A percentile compares a stretch with the other conserved stretches of the same genome.
phyloP scores from a whole-genome alignment of 2,888 invertebrate genomes.

The Globia sparganii region DNA sequence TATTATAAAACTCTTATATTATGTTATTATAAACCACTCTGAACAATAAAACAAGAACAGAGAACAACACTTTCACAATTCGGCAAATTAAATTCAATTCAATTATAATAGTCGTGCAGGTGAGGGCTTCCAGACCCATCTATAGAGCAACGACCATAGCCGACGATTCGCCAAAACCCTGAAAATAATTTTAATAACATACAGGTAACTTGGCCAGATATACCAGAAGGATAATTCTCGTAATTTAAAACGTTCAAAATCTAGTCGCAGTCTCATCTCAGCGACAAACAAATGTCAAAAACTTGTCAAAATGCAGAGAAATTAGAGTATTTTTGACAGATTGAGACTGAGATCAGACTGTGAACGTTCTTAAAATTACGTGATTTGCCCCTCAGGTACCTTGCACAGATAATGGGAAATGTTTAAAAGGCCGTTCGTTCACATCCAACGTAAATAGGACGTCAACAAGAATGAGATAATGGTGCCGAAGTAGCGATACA shows the following conservation, averaged over 20 bases:
- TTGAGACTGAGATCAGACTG: too few relatives aligned
- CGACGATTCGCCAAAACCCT: constrained; percentile 39
- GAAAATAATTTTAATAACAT: constrained; percentile 9
- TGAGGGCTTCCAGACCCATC: rapidly evolving
- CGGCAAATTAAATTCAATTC: background rate
- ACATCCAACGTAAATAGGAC: background rate
- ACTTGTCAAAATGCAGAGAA: too few relatives aligned
- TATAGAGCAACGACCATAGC: constrained; percentile 16
- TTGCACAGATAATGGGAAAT: background rate
- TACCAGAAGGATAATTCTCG: too few relatives aligned
- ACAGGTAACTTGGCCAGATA: too few relatives aligned
- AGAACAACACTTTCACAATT: background rate
- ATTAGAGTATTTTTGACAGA: too few relatives aligned
- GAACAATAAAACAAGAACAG: background rate
- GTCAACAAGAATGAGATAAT: background rate
- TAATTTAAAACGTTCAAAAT: too few relatives aligned
- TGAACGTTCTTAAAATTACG: too few relatives aligned
- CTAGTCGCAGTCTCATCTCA: too few relatives aligned
- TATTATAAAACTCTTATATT: background rate
- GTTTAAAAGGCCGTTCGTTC: background rate
- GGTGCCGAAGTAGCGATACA: background rate
- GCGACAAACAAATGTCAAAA: too few relatives aligned
- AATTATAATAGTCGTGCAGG: too few relatives aligned
- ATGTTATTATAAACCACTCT: background rate
- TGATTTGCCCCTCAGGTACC: too few relatives aligned